Evolutionary conservation across 2,113 vertebrate genomes (phyloP), one percentile per base, ranked within the genome.

Genomic region (Pedionomus torquatus): DNA sequence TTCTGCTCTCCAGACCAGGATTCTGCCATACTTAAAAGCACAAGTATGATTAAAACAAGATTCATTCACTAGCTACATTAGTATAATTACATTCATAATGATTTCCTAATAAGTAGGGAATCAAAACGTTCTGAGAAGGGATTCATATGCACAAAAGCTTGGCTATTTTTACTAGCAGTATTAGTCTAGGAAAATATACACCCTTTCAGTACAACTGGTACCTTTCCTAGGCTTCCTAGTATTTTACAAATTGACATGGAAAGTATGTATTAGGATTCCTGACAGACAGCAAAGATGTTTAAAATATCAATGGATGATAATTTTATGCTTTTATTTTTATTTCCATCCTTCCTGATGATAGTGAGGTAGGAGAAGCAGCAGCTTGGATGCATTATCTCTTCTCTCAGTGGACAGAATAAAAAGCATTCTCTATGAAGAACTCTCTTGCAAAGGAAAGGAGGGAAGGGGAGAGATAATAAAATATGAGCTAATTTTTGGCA

Each of bases 31-130:
- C 46, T 77, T 81, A 71, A 68, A 90, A 89, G 55, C 35, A 74
- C 61, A 61, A 88, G 85, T 57, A 57, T 61, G 49, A 95, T 91
- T 93, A 79, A 94, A 94, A 78, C 19, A 87, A 87, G 83, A 87
- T 93, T 82, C n/a, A 82, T 78, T 84, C 65, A 35, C 83, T 93
- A 82, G 66, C 30, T 83, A 64, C 49, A 79, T 82, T 81, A 64
- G 48, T 66, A 61, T 83, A 77, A 92, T 91, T 78, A 77, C 16
- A 64, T 94, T 78, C 43, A 64, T 58, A 77, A 82, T 82, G 9
- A 78, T 89, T 92, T 95, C 43, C 64, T 81, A 87, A 35, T 68
- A 84, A 82, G 76, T 31, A 81, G 52, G 71, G 84, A 91, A 78
- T 26, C n/a, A 88, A 86, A 89, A 90, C 54, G n/a, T 81, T 89